A percentile compares a stretch with the other conserved stretches of the same genome.
phyloP scores from a whole-genome alignment of 2,888 invertebrate genomes.

The Melolontha melolontha region DNA sequence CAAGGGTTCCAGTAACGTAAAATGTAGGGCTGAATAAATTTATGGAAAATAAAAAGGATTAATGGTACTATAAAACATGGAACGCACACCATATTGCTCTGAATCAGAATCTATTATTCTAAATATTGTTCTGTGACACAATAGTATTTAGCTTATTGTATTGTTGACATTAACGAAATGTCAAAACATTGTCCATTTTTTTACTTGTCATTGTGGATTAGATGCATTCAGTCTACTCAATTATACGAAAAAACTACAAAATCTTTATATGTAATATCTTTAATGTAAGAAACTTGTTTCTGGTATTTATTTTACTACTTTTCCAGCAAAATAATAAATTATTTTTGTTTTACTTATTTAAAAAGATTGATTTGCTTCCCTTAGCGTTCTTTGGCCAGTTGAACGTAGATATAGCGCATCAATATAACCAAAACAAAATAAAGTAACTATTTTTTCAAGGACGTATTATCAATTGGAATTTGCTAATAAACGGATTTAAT shows the following conservation, averaged over 20 bases:
- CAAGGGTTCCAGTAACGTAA: slow-evolving; percentile 87
- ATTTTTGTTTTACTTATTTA: too few relatives aligned
- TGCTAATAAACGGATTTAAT: neutral
- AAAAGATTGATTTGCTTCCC: too few relatives aligned
- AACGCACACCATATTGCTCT: slow-evolving; percentile 68
- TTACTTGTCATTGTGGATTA: neutral
- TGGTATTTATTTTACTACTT: too few relatives aligned
- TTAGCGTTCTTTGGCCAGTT: too few relatives aligned
- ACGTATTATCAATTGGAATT: slow-evolving; percentile 8
- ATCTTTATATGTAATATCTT: too few relatives aligned
- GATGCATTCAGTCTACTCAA: too few relatives aligned
- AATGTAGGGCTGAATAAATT: slow-evolving; percentile 84
- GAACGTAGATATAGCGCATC: too few relatives aligned
- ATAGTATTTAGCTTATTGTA: neutral
- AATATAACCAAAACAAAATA: too few relatives aligned
- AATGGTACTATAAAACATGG: slow-evolving; percentile 89
- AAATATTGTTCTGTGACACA: neutral
- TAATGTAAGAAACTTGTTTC: too few relatives aligned
- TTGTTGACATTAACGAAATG: too few relatives aligned
- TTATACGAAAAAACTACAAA: too few relatives aligned
- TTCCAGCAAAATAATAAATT: too few relatives aligned
- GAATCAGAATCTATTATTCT: neutral
- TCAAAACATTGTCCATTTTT: neutral
- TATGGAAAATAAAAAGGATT: slow-evolving; percentile 85
- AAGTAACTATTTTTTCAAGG: slow-evolving; percentile 3